Conservation (phyloP, 2,888 invertebrate species). For the Metacarcinus magister region DNA sequence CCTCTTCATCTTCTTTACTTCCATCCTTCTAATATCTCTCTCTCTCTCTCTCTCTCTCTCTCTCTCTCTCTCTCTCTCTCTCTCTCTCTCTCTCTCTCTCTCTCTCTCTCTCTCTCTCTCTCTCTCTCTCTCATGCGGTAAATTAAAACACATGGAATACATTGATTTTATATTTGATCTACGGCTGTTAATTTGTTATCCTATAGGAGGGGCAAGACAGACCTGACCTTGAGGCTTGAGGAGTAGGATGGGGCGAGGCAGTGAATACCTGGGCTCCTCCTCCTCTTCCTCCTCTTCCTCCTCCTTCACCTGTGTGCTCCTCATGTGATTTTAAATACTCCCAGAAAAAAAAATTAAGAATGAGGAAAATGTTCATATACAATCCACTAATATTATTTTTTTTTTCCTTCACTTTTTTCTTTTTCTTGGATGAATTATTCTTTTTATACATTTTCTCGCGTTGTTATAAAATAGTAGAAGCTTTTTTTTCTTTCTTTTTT, state of each 20-base stretch:
- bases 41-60: conserved; percentile 16
- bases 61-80: conserved; percentile 2
- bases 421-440: not conserved
- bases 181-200: not conserved
- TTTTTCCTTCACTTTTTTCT: not conserved
- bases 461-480: not conserved
- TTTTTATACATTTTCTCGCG: not conserved
- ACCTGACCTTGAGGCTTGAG: not conserved
- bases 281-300: not conserved
- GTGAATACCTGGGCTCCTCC: not conserved
- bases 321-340: not conserved
- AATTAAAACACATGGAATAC: not conserved
- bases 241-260: not conserved
- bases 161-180: conserved; percentile 43
- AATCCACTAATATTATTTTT: not conserved
- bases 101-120: conserved; percentile 2
- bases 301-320: not conserved
- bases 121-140: not conserved
- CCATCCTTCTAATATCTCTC: not conserved
- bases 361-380: not conserved
- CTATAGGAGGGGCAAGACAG: not conserved
- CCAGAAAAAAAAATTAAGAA: not conserved
- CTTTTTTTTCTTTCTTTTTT: not conserved
- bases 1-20: not conserved
- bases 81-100: conserved; percentile 2